Evolutionary conservation across 2,888 invertebrate species (phyloP).

Genomic region (Stratiomys singularior): DNA sequence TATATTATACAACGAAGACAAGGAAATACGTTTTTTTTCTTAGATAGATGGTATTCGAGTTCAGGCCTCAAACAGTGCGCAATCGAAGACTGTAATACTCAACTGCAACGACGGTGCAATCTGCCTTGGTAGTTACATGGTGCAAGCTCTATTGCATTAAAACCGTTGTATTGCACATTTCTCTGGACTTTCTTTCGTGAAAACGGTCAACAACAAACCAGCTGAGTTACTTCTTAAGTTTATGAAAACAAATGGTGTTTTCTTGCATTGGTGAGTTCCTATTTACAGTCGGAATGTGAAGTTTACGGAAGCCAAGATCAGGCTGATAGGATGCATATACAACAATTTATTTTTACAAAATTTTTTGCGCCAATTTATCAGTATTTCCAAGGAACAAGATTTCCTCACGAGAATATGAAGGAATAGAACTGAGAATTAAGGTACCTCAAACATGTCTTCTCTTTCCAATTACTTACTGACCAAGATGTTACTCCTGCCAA

Average conservation of each 20-base stretch:
- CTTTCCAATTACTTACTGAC: no score
- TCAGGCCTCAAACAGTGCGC: background rate
- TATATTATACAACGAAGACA: conserved; percentile 35
- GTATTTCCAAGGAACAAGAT: no score
- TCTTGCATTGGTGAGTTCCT: background rate
- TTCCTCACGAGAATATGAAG: no score
- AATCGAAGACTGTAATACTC: conserved; percentile 24
- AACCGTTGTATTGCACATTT: conserved; percentile 40
- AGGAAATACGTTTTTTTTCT: conserved; percentile 32
- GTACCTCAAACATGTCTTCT: no score
- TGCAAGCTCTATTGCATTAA: conserved; percentile 32
- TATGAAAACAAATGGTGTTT: background rate
- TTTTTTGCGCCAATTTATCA: no score
- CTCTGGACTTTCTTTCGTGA: conserved; percentile 39
- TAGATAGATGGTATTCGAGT: conserved; percentile 11
- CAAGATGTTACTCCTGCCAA: no score
- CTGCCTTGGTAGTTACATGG: background rate
- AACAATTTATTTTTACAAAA: no score
- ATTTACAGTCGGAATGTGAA: no score
- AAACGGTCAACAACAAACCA: background rate
- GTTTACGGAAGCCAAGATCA: no score
- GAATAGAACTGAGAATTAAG: no score
- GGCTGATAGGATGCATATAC: no score
- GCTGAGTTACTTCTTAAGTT: background rate
- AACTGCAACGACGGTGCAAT: conserved; percentile 19